Evolutionary conservation across 2,888 invertebrate species (phyloP).

Genomic region (Plagiodera versicolora): DNA sequence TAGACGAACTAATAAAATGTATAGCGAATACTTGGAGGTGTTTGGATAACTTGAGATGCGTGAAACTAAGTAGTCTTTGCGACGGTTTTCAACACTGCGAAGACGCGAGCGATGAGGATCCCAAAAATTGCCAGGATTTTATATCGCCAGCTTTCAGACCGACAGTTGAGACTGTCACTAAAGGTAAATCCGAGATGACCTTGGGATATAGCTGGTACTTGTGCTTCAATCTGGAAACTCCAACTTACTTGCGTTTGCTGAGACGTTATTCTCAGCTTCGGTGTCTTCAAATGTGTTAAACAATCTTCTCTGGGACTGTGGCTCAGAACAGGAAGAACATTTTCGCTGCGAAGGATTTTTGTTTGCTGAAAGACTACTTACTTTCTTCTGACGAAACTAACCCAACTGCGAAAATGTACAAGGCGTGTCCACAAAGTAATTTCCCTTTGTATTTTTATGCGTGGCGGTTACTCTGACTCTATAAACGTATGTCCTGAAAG

Average conservation of each 20-base stretch:
- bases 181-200: slow-evolving; percentile 36
- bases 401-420: no score
- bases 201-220: neutral
- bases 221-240: neutral
- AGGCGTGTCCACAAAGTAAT: no score
- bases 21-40: slow-evolving; percentile 59
- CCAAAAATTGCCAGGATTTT: slow-evolving; percentile 41
- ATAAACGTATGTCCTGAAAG: no score
- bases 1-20: slow-evolving; percentile 49
- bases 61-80: slow-evolving; percentile 57
- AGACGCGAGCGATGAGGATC: slow-evolving; percentile 58
- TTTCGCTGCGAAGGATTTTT: no score
- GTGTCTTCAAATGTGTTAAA: neutral
- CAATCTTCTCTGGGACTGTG: neutral
- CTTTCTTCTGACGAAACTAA: neutral
- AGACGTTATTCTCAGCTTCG: neutral
- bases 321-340: neutral
- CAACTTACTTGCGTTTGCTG: neutral
- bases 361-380: neutral
- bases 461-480: no score
- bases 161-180: slow-evolving; percentile 17
- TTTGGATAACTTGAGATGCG: slow-evolving; percentile 57
- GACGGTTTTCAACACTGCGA: slow-evolving; percentile 61
- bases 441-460: no score
- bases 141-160: slow-evolving; percentile 20